Conservation (phyloP, 2,888 invertebrate species). For the Phorcus lineatus region DNA sequence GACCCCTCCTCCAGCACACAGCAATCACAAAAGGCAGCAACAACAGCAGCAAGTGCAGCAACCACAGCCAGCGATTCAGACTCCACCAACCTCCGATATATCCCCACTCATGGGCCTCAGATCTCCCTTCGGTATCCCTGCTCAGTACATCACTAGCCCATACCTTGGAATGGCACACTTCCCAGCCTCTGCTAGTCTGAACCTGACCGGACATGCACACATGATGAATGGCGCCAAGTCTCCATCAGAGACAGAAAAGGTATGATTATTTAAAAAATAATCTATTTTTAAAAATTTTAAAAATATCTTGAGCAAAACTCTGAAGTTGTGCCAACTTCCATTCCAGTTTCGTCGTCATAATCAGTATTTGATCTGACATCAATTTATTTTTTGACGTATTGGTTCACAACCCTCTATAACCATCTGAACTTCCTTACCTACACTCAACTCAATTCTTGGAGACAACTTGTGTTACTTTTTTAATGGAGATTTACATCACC, state of each 20-base stretch:
- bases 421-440: too few species aligned
- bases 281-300: too few species aligned
- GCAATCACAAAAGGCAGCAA: constrained; percentile 52
- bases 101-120: constrained; percentile 48
- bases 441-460: neutral
- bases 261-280: constrained; percentile 28
- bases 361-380: too few species aligned
- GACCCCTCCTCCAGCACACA: constrained; percentile 68
- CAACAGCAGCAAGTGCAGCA: constrained; percentile 26
- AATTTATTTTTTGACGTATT: too few species aligned
- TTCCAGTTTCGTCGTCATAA: too few species aligned
- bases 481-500: too few species aligned
- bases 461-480: too few species aligned
- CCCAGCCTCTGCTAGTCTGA: constrained; percentile 54
- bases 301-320: too few species aligned
- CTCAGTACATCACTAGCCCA: constrained; percentile 64
- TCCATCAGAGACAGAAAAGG: constrained; percentile 61
- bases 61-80: constrained; percentile 16
- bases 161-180: constrained; percentile 58
- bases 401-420: too few species aligned
- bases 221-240: constrained; percentile 61
- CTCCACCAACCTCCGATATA: constrained; percentile 36
- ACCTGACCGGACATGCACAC: constrained; percentile 53
- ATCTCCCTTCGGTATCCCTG: constrained; percentile 59
- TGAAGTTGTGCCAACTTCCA: too few species aligned